Evolutionary conservation across 2,797 vertebrate genomes (phyloP), one percentile per base, ranked within the genome.

Genomic region (Myotis findleyi): DNA sequence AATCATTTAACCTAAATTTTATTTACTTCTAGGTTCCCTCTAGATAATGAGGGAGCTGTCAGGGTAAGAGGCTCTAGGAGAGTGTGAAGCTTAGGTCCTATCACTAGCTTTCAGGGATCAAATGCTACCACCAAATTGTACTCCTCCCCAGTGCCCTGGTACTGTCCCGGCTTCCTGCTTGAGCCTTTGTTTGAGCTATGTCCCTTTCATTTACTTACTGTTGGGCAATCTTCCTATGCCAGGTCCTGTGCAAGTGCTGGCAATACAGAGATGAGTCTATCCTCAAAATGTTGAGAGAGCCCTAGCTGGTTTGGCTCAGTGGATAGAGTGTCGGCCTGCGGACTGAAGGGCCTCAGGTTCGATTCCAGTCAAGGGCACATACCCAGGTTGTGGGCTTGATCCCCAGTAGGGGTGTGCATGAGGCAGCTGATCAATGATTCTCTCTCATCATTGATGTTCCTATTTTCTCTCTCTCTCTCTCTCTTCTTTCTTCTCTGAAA

Each of bases 271-370:
- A 57, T 1, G 4, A 64, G 5, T 49, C 38, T 33, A 49, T 14
- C 21, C 41, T 96, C 66, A 71, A 77, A 72, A 69, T 44, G 55
- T 11, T 84, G 69, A 89, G 21, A 47, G 30, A 93, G 90, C 62
- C 62, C 59, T 30, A 14, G 25, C 59, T 62, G 59, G 59, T 30
- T 6, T 62, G 27, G 59, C 59, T 62, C 12, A 62, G 59, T 30
- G 27, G 12, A 62, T 25, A 62, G 25, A 27, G 59, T 5, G 5
- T 20, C 7, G 18, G 51, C 53, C 49, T 20, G 53, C 0, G 53
- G 53, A 55, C 20, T 20, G 53, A 55, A 55, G 53, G 53, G 53
- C 3, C 53, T 55, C 53, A 55, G 53, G 53, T 30, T 30, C 5
- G 2, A 62, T 62, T 30, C 27, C 59, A 62, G 30, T 62, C 59